These are phyloP conservation scores for Corythucha ciliata DNA, from an alignment of 2,888 invertebrate species.

Conservation along the genomic window DNA sequence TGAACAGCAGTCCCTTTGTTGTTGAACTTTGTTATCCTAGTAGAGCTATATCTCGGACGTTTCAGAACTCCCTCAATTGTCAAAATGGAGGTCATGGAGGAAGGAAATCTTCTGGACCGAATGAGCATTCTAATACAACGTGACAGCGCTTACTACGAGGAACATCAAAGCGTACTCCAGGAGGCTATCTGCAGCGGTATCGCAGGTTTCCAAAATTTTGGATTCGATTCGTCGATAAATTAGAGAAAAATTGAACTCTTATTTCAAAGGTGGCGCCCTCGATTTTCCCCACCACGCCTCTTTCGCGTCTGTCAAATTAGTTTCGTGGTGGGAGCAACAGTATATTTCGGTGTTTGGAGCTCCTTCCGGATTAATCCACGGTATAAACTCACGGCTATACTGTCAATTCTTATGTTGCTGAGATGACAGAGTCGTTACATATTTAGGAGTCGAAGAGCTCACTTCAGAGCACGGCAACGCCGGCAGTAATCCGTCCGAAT, in stretches of 20 bases:
- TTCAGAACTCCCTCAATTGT: neutral
- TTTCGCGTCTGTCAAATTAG: conserved; percentile 72
- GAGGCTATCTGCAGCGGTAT: conserved; percentile 68
- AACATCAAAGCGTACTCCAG: conserved; percentile 64
- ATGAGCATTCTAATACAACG: conserved; percentile 71
- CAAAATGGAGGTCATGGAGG: conserved; percentile 77
- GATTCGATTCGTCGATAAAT: conserved; percentile 2
- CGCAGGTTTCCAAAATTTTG: conserved; percentile 47
- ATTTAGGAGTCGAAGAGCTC: neutral
- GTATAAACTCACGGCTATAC: no score
- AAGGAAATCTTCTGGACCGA: conserved; percentile 80
- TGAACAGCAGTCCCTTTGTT: no score
- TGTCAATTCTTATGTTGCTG: no score
- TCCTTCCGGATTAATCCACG: conserved; percentile 47
- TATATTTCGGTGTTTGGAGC: conserved; percentile 65
- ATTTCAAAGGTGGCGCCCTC: conserved; percentile 49
- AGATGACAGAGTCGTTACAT: no score
- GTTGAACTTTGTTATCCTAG: no score
- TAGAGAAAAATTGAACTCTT: neutral
- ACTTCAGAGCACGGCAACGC: conserved; percentile 37
- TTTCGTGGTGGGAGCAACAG: conserved; percentile 80
- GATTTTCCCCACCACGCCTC: conserved; percentile 77
- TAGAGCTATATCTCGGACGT: no score
- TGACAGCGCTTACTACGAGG: conserved; percentile 70
- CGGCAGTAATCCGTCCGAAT: conserved; percentile 46